Evolutionary conservation across 2,113 vertebrate genomes (phyloP), one percentile per base, ranked within the genome.

Genomic region (Marcusenius ussheri): DNA sequence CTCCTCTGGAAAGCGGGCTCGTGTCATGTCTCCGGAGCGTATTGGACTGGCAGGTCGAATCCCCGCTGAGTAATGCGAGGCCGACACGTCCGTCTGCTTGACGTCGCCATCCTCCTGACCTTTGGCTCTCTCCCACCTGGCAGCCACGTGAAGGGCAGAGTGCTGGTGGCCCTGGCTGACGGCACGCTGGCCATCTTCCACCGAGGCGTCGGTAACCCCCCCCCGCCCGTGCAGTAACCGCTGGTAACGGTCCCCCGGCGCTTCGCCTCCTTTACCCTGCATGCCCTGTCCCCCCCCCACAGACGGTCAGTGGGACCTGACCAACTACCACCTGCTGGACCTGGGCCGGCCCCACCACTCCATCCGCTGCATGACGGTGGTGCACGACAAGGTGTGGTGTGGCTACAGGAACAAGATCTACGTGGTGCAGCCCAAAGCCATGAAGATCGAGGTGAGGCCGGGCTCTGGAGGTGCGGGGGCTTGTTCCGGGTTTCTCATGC

Each of bases 241-340:
- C 5, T 13, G 31, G n/a, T 10, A 27, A 27, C 3, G 58, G 10
- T 17, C 62, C 31, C 11, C 84, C 3, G 47, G 45, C 11, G 24
- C 45, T 10, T 49, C 31, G 21, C 35, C 8, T 47, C 15, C 31
- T 19, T 19, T 46, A 35, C 91, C n/a, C 31, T 13, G n/a, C 10
- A 0, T 10, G 3, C 4, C 7, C 35, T 35, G 17, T 45, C 7
- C 84, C 15, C 58, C 9, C 35, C 7, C 21, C 5, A 42, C 94
- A 99, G 98, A 99, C 88, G 98, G 98, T 62, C 98, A 99, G 93
- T 99, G 99, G 99, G 98, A 99, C 93, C 95, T 99, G 94, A 98
- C 96, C 9, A 99, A 99, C 95, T 99, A 99, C 92, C 98, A 99
- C 92, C 96, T 99, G 91, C 91, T 99, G 49, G 98, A 99, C 92